Base-by-base conservation (phyloP, 1,140 invertebrate genomes). In the Zaprionus taronus region DNA sequence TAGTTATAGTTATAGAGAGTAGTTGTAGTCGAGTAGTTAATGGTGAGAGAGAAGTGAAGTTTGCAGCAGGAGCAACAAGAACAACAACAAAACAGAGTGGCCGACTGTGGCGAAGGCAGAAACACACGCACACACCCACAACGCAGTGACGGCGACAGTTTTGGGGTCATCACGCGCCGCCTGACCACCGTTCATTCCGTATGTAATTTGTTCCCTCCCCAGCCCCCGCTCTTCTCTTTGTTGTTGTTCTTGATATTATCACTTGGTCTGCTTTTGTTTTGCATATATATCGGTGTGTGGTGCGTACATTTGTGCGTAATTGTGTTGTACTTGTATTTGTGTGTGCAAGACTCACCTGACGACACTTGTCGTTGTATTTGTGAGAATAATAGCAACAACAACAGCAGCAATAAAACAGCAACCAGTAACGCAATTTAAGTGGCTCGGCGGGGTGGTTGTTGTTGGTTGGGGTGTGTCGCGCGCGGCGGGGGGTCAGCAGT, bases 261-360 rank as follows among this genome's bases (percentile, higher is more conserved):
- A 56, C 7, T 56, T 66, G 20, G 34, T 41, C 36, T 28, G 36
- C 41, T 17, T 20, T 15, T 24, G 17, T 56, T 22, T 62, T 63
- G 49, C 57, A 74, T 51, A 22, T 58, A 53, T 55, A 15, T 20
- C n/a, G 44, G 38, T 34, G 36, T 57, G 26, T 44, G 20, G 56
- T 51, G 56, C 41, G 44, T 60, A 22, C 31, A 41, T 55, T 28
- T 28, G 57, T 69, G 36, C 53, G 41, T 64, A 67, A 24, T 31
- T 65, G 15, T 55, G 17, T 55, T 65, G 22, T 63, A 17, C 79
- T 62, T 51, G 38, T 81, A 47, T 75, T 34, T 70, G 49, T 47
- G n/a, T 47, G 41, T 47, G 41, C 34, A 87, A 84, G 70, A 87
- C 83, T 87, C 85, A 87, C 83, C 83, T 87, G 83, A 87, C 84